Base-by-base conservation (phyloP, 2,888 invertebrate species). In the Druceiella hillmani region DNA sequence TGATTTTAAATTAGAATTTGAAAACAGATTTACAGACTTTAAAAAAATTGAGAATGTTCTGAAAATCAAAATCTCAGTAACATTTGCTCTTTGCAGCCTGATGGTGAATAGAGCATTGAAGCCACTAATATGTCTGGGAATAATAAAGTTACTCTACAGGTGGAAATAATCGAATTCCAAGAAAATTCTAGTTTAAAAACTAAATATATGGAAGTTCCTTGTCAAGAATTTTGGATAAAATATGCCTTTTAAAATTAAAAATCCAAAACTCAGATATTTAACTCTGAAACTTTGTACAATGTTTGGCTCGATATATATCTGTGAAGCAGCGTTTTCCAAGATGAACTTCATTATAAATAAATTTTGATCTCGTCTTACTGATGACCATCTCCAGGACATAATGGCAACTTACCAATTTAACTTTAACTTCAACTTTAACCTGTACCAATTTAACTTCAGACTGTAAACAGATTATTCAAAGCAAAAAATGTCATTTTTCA, bases 141-240 rank as follows among this genome's bases (percentile, higher is more conserved):
- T 36, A 36, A 40, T 40, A 46, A 43, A 47, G 47, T 40, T 39
- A 30, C 37, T 17, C 25, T 45, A 16, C 37, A 47, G 37, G 41
- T 43, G 29, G 41, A 46, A 33, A 45, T 48, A 30, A 45, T 39
- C 13, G 3, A 25, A 4, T 25, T 25, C 9, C 7, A 25, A 25
- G 41, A 25, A 25, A 25, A 25, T 25, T 4, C 25, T 25, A 12
- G n/a, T 25, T 4, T 7, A 25, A 25, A 25, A 3, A 10, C 4
- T 7, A 25, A 4, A 25, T 11, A 25, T 7, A 4, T 7, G 25
- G 25, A 25, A 25, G 25, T 3, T 25, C 25, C 12, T 25, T 25
- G 25, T 7, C 25, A 3, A 3, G 25, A 43, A n/a, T 28, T 41
- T 24, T 39, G 40, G 38, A 38, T 42, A 35, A 40, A 45, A 32